Conservation (phyloP, 2,113 vertebrate species). For the Eptesicus fuscus region DNA sequence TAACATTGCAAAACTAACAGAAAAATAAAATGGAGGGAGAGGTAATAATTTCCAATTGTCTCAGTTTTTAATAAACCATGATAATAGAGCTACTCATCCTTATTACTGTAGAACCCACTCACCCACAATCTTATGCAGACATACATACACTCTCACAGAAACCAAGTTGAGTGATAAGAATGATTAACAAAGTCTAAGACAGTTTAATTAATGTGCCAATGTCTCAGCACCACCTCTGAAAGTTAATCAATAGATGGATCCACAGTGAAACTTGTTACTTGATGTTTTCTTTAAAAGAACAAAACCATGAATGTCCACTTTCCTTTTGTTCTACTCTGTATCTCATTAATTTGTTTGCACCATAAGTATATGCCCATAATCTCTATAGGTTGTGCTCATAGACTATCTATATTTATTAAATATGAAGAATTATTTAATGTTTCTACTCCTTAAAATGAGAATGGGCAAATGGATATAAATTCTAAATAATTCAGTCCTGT, state of each 20-base stretch:
- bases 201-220: constrained; percentile 50
- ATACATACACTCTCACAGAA: background rate
- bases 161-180: constrained; percentile 27
- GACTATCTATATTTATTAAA: background rate
- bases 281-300: background rate
- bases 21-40: background rate
- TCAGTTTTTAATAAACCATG: constrained; percentile 43
- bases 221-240: background rate
- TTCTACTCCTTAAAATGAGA: background rate
- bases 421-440: background rate
- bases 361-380: background rate
- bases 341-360: background rate
- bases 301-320: background rate
- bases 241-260: constrained; percentile 39
- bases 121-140: background rate
- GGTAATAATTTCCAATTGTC: constrained; percentile 14
- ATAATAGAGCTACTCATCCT: background rate
- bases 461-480: background rate
- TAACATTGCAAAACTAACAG: background rate
- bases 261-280: background rate
- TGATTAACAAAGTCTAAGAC: constrained; percentile 38
- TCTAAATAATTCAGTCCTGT: background rate
- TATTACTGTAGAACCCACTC: background rate
- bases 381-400: background rate
- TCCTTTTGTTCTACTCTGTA: background rate